Conservation (phyloP, 2,113 vertebrate genomes). For the Phycodurus eques region DNA sequence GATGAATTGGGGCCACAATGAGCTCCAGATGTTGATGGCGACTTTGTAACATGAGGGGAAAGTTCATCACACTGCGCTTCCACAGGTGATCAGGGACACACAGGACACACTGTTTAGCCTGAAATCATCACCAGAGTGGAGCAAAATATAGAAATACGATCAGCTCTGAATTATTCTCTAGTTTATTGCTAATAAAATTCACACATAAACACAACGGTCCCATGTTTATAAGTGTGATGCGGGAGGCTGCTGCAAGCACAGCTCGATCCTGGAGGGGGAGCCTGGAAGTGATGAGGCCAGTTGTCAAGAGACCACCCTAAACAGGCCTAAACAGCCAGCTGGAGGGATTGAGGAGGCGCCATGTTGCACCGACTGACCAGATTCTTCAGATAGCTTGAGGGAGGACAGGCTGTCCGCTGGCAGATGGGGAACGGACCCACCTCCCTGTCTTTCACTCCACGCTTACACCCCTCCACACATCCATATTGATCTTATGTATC, state of each 20-base stretch:
- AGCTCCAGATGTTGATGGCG: conserved; percentile 66
- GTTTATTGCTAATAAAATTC: conserved; percentile 14
- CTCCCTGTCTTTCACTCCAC: conserved; percentile 2
- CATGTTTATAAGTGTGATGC: conserved; percentile 21
- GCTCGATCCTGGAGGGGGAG: conserved; percentile 35
- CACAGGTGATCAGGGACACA: conserved; percentile 49
- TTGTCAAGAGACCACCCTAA: conserved; percentile 72
- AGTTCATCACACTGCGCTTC: conserved; percentile 55
- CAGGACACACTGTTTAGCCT: conserved; percentile 26
- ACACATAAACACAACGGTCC: conserved; percentile 56
- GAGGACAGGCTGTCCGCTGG: conserved; percentile 62
- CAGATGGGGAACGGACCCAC: conserved; percentile 53
- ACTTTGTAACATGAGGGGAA: conserved; percentile 53
- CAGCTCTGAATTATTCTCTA: conserved; percentile 1
- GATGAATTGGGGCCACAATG: conserved; percentile 51
- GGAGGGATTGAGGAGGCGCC: conserved; percentile 70
- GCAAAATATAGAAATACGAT: conserved; percentile 22
- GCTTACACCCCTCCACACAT: conserved; percentile 30
- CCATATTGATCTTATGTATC: conserved; percentile 19
- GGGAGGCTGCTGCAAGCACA: conserved; percentile 24
- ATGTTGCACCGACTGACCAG: conserved; percentile 67
- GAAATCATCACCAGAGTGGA: conserved; percentile 37
- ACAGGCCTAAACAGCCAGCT: conserved; percentile 72
- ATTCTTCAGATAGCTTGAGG: conserved; percentile 71
- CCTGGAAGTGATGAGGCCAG: conserved; percentile 52